Percentiles rank a stretch among this genome's conserved stretches.
phyloP scores from a whole-genome alignment of 2,888 invertebrate genomes.

The Tortricodes alternella region DNA sequence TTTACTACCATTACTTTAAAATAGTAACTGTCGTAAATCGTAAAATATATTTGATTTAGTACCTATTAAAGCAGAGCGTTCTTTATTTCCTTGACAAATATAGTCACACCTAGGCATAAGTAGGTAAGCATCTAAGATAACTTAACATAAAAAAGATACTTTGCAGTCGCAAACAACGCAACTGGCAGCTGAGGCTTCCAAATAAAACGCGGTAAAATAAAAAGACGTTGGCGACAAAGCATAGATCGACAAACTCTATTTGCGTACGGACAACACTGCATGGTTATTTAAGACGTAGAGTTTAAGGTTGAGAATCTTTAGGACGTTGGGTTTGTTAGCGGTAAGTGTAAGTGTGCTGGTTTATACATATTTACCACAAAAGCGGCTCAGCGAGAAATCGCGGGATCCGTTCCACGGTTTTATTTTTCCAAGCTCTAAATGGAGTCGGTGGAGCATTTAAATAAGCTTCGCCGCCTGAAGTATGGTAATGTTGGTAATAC shows the following conservation, averaged over 20 bases:
- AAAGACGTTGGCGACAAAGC: slow-evolving; percentile 77
- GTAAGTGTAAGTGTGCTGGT: slow-evolving; percentile 55
- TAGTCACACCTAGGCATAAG: slow-evolving; percentile 2
- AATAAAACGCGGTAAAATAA: slow-evolving; percentile 80
- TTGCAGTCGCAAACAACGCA: slow-evolving; percentile 45
- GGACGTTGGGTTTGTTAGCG: slow-evolving; percentile 29
- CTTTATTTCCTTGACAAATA: neutral
- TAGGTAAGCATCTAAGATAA: slow-evolving; percentile 16
- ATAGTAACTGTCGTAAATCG: neutral
- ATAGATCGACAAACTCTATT: slow-evolving; percentile 55
- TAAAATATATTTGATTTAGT: too few species aligned
- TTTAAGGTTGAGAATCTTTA: slow-evolving; percentile 46
- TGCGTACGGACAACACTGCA: slow-evolving; percentile 14
- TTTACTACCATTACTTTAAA: neutral
- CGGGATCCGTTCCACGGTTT: slow-evolving; percentile 78
- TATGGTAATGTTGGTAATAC: slow-evolving; percentile 82
- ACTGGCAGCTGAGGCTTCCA: slow-evolving; percentile 75
- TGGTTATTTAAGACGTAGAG: neutral
- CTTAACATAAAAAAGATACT: slow-evolving; percentile 30
- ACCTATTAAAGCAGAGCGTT: too few species aligned
- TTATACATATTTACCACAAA: slow-evolving; percentile 83
- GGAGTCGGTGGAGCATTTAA: slow-evolving; percentile 83
- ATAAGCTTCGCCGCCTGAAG: slow-evolving; percentile 80
- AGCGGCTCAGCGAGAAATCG: slow-evolving; percentile 80
- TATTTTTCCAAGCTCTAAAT: slow-evolving; percentile 83